Conservation (phyloP, 2,888 invertebrate species). For the Caradrina kadenii region DNA sequence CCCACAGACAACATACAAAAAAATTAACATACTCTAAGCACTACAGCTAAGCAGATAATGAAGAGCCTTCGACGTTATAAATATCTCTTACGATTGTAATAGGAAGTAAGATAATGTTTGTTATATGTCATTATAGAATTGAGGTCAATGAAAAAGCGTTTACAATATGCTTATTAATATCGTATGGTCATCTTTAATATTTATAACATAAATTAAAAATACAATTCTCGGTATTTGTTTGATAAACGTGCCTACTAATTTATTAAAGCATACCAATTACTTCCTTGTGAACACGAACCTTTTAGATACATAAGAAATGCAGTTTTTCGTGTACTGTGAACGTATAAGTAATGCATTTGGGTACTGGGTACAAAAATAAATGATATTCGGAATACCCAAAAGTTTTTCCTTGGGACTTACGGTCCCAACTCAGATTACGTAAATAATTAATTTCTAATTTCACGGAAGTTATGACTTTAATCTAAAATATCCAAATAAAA, state of each 20-base stretch:
- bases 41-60: slow-evolving; percentile 55
- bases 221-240: slow-evolving; percentile 11
- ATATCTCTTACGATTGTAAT: slow-evolving; percentile 62
- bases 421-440: neutral
- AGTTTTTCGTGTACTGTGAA: neutral
- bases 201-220: slow-evolving; percentile 33
- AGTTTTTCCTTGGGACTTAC: neutral
- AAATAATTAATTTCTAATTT: slow-evolving; percentile 11
- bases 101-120: slow-evolving; percentile 73
- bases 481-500: neutral
- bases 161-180: slow-evolving; percentile 40
- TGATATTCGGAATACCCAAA: neutral
- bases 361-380: neutral
- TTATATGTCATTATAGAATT: slow-evolving; percentile 67
- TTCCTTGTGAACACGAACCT: slow-evolving; percentile 4
- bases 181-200: slow-evolving; percentile 35
- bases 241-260: slow-evolving; percentile 7
- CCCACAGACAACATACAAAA: slow-evolving; percentile 7
- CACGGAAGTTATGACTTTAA: neutral
- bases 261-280: neutral
- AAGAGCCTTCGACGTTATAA: slow-evolving; percentile 64
- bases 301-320: neutral
- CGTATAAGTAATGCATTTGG: no score
- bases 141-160: slow-evolving; percentile 73
- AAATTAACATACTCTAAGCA: slow-evolving; percentile 17